phyloP scores from a whole-genome alignment of 2,888 invertebrate species.

The Harpalus rufipes region DNA sequence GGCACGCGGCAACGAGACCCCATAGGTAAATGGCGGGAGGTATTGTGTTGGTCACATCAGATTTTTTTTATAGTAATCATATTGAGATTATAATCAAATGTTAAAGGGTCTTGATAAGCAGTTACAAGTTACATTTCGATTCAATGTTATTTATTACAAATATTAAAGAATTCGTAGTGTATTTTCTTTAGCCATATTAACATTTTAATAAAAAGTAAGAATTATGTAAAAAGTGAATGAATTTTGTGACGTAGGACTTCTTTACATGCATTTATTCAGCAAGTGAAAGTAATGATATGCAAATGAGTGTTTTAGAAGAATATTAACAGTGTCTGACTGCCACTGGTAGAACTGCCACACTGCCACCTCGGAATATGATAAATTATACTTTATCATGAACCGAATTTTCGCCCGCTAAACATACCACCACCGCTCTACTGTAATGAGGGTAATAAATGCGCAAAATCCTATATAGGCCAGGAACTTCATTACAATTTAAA shows the following conservation, averaged over 20 bases:
- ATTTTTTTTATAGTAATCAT: too few relatives aligned
- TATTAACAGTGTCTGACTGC: neutral
- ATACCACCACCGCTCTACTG: neutral
- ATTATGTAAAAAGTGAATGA: neutral
- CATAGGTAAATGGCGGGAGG: too few relatives aligned
- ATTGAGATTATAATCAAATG: too few relatives aligned
- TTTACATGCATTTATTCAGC: neutral
- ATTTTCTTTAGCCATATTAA: too few relatives aligned
- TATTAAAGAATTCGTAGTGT: too few relatives aligned
- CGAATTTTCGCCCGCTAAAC: neutral
- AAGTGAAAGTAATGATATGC: slow-evolving; percentile 1
- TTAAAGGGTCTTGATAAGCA: too few relatives aligned
- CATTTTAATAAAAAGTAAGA: too few relatives aligned
- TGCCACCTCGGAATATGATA: neutral
- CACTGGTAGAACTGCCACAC: neutral
- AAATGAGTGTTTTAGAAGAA: neutral
- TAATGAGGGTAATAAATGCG: neutral
- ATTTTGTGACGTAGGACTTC: neutral
- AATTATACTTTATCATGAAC: neutral
- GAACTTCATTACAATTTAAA: neutral
- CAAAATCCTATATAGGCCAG: neutral
- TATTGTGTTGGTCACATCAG: too few relatives aligned
- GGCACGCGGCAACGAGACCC: too few relatives aligned
- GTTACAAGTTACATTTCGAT: too few relatives aligned
- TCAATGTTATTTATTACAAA: too few relatives aligned